phyloP scores from a whole-genome alignment of 2,113 vertebrate genomes.

The Catagonus wagneri region DNA sequence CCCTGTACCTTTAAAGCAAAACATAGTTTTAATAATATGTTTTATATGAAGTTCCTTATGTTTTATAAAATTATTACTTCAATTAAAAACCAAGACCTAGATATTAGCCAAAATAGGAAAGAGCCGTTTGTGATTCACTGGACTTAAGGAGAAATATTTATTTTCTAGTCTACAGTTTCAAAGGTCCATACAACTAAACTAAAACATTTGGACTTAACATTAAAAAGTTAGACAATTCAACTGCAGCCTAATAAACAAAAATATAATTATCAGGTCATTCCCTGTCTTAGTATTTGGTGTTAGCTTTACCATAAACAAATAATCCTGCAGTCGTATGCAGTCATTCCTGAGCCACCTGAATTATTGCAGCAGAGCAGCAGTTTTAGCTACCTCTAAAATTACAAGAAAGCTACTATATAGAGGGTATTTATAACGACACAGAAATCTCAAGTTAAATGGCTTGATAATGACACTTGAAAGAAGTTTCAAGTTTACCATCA shows the following conservation, averaged over 20 bases:
- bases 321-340: background rate
- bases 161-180: constrained; percentile 34
- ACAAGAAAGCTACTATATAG: constrained; percentile 51
- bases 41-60: background rate
- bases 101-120: constrained; percentile 24
- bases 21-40: background rate
- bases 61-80: constrained; percentile 51
- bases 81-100: background rate
- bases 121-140: background rate
- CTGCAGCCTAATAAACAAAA: constrained; percentile 4
- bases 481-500: constrained; percentile 66
- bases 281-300: constrained; percentile 5
- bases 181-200: constrained; percentile 8
- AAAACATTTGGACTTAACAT: constrained; percentile 45
- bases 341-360: background rate
- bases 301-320: constrained; percentile 16
- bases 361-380: background rate
- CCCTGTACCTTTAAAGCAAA: constrained; percentile 22
- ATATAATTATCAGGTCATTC: constrained; percentile 44
- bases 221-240: background rate
- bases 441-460: constrained; percentile 61
- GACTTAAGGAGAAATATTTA: constrained; percentile 53
- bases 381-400: constrained; percentile 58
- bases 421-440: constrained; percentile 28
- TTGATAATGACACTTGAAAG: constrained; percentile 45